Evolutionary conservation across 2,797 vertebrate genomes (phyloP), one percentile per base, ranked within the genome.

Genomic region (Sphenopsis melanotis): DNA sequence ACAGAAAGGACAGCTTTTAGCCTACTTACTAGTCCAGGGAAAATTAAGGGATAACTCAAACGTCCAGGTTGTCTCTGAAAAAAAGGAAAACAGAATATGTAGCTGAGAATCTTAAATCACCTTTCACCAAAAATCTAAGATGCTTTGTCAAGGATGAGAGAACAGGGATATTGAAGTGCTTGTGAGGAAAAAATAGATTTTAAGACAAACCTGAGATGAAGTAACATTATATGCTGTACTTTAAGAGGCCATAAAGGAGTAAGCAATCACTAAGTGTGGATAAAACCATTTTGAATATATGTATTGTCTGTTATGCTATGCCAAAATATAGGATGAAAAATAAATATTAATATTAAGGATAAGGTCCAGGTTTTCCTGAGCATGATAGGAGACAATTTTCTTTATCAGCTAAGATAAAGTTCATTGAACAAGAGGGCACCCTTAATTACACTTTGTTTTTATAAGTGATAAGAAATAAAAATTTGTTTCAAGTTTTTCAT

Each of bases 391-490:
- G 74, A 63, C 6, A 69, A 59, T 86, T 94, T 91, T 49, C 50
- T 72, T 88, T 90, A 78, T 88, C 76, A 91, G 59, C 65, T 50
- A 74, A 75, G 71, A 85, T 76, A 76, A 87, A 76, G n/a, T 83
- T 90, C 42, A 91, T 26, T 76, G 59, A 90, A 87, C 17, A 83
- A 78, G 64, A 75, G 15, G 30, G 30, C 14, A 72, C 13, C 8
- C 50, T 69, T 72, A 94, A 94, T 93, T 88, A 76, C 36, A 47
- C 34, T 83, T 93, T 81, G 80, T 87, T 94, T 95, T 95, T 83
- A 13, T 66, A 95, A 79, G 21, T 69, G 85, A 88, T 93, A 95
- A 81, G 80, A 86, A 94, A 72, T 69, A 76, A 90, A 90, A 86
- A 75, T 32, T 72, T 81, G 26, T 86, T 94, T 86, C 57, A 88